phyloP scores from a whole-genome alignment of 2,113 vertebrate species.

The Dinomys branickii region DNA sequence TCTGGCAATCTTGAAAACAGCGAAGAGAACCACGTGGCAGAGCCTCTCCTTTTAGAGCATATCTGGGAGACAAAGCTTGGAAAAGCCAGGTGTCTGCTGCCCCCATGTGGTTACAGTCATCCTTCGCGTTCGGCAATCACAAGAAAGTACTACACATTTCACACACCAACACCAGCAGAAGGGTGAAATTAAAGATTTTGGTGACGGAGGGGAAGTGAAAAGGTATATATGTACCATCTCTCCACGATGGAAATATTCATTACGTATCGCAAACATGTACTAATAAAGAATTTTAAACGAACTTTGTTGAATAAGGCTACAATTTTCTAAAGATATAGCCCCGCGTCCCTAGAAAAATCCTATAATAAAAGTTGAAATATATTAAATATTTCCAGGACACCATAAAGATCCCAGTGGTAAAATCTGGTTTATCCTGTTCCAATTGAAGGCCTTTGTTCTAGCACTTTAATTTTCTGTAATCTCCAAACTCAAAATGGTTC shows the following conservation, averaged over 20 bases:
- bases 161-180: neutral
- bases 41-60: neutral
- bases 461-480: conserved; percentile 24
- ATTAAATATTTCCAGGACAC: neutral
- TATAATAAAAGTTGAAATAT: conserved; percentile 8
- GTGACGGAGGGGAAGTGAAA: neutral
- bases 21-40: neutral
- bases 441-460: conserved; percentile 7
- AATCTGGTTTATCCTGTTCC: conserved; percentile 3
- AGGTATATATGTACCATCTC: neutral
- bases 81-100: conserved; percentile 84
- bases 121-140: neutral
- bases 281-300: neutral
- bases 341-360: neutral
- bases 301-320: conserved; percentile 16
- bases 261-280: neutral
- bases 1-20: conserved; percentile 10
- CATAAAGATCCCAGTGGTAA: conserved; percentile 8
- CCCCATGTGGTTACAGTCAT: conserved; percentile 79
- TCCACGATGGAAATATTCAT: neutral
- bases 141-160: neutral
- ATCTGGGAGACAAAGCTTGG: neutral
- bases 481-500: conserved; percentile 19
- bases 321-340: neutral
- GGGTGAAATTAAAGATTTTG: conserved; percentile 50